Percentiles rank a stretch among this genome's conserved stretches.
phyloP scores from a whole-genome alignment of 2,113 vertebrate species.

The Eretmochelys imbricata region DNA sequence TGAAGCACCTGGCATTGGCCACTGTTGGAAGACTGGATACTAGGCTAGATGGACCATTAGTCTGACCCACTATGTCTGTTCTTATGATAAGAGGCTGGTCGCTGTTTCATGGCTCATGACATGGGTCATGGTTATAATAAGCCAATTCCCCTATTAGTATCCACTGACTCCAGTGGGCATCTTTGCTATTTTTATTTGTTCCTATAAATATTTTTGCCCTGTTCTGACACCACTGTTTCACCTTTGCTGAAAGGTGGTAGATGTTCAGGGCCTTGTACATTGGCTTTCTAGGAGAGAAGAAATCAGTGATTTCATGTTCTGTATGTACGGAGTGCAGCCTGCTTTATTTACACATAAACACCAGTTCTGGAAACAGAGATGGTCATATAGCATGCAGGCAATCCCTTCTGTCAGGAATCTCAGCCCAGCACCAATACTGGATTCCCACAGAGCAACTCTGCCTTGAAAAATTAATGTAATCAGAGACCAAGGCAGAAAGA shows the following conservation, averaged over 20 bases:
- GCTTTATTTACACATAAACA: background rate
- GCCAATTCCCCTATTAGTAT: background rate
- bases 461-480: background rate
- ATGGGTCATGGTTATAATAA: background rate
- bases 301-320: background rate
- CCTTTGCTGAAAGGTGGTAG: background rate
- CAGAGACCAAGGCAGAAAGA: background rate
- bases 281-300: background rate
- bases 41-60: no score
- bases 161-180: background rate
- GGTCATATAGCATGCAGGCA: background rate
- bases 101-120: no score
- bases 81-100: no score
- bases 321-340: background rate
- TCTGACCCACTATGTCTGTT: no score
- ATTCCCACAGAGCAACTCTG: background rate
- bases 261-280: background rate
- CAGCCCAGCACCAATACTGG: fast-evolving
- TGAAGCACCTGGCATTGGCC: no score
- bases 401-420: background rate
- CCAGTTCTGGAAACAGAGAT: background rate
- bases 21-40: no score
- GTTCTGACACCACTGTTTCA: background rate
- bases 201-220: background rate
- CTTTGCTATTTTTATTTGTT: background rate